phyloP scores from a whole-genome alignment of 2,797 vertebrate species.

The Argyrosomus regius region DNA sequence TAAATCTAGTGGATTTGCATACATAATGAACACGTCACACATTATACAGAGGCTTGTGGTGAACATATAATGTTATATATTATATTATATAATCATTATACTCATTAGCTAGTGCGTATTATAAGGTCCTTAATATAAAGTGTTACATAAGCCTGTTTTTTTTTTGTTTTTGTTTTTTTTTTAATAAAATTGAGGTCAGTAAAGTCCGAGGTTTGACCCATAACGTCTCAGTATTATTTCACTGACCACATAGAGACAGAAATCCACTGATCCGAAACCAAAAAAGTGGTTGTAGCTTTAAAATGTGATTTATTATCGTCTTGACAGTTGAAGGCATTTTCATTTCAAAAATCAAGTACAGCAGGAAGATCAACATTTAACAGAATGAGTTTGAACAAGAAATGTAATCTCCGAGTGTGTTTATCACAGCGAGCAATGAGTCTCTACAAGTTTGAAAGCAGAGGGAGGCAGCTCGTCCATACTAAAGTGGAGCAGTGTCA shows the following conservation, averaged over 20 bases:
- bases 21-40: too few relatives aligned
- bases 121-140: too few relatives aligned
- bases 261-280: not conserved
- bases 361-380: conserved; percentile 13
- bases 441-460: conserved; percentile 30
- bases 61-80: too few relatives aligned
- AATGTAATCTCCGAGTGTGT: conserved; percentile 30
- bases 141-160: too few relatives aligned
- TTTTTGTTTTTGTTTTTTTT: too few relatives aligned
- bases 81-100: too few relatives aligned
- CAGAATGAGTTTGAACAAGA: conserved; percentile 20
- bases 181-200: too few relatives aligned
- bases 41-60: too few relatives aligned
- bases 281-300: not conserved
- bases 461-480: conserved; percentile 36
- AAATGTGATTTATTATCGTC: conserved; percentile 10
- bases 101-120: too few relatives aligned
- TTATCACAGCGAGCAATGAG: conserved; percentile 33
- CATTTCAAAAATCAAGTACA: conserved; percentile 8
- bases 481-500: conserved; percentile 30
- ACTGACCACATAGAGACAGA: not conserved
- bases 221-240: not conserved
- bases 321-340: conserved; percentile 6
- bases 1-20: too few relatives aligned
- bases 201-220: too few relatives aligned